Conservation (phyloP, 2,888 invertebrate species). For the Endomychus coccineus region DNA sequence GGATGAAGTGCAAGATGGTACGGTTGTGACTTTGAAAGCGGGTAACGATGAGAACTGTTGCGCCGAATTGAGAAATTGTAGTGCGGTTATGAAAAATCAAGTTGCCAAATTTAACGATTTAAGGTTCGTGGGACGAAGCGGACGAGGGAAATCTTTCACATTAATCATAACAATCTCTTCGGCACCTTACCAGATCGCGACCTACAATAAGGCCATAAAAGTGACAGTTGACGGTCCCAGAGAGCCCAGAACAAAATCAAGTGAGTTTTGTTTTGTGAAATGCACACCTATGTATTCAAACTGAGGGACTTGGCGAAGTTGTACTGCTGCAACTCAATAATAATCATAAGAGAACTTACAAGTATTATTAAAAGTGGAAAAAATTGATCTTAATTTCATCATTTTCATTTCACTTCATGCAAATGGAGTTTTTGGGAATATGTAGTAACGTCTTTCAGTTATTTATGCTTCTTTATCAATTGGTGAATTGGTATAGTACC, state of each 20-base stretch:
- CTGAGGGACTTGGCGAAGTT: no score
- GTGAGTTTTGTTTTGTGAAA: slow-evolving; percentile 60
- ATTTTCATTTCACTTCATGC: no score
- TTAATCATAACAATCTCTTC: slow-evolving; percentile 88
- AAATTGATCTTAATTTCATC: no score
- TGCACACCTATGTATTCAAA: no score
- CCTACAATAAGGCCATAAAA: slow-evolving; percentile 95
- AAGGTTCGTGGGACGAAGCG: slow-evolving; percentile 94
- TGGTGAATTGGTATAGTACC: background rate
- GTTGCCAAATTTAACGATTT: slow-evolving; percentile 98
- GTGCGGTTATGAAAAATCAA: slow-evolving; percentile 94
- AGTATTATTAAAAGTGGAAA: no score
- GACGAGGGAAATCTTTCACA: slow-evolving; percentile 93
- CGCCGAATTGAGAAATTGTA: slow-evolving; percentile 89
- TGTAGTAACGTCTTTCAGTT: no score
- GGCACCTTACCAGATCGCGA: slow-evolving; percentile 75
- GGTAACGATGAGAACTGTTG: slow-evolving; percentile 98
- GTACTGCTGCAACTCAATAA: no score
- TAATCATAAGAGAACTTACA: no score
- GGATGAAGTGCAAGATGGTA: slow-evolving; percentile 91
- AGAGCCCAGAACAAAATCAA: slow-evolving; percentile 93
- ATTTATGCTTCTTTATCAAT: background rate
- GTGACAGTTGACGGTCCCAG: slow-evolving; percentile 99
- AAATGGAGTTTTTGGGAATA: no score
- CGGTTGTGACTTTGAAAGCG: slow-evolving; percentile 85